Evolutionary conservation across 2,113 vertebrate species (phyloP), one percentile per base, ranked within the genome.

Genomic region (Lontra canadensis): DNA sequence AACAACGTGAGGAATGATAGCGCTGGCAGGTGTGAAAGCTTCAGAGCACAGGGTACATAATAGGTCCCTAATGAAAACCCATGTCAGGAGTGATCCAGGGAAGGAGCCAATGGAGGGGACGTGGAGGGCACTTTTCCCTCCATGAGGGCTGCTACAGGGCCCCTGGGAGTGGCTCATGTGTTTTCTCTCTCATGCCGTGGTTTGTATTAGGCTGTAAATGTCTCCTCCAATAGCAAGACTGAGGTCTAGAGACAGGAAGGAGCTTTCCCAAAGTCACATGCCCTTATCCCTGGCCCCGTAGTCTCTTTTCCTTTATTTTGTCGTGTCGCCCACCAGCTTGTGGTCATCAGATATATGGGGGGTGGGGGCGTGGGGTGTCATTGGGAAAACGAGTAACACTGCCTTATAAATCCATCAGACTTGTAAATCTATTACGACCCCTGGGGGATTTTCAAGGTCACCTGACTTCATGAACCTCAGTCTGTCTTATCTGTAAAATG

Each of bases 331-430:
- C 23, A 25, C 47, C 47, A 74, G 63, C 39, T 52, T 18, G 18
- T 7, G 1, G 0, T 61, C 47, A 44, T 49, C 81, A 65, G 29
- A 79, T 20, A 59, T 63, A 67, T 5, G 1, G 1, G 0, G 10
- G 52, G 10, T 39, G 11, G 5, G 0, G 2, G 29, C 6, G n/a
- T 63, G 44, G 13, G 14, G n/a, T 63, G 15, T 4, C 1, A 0
- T 13, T 69, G 20, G 47, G 36, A 5, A 31, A 26, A 36, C 1
- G 15, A 49, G 2, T 3, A 1, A 18, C n/a, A 7, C 0, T 0
- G 67, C 80, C 10, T 44, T 88, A 71, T 21, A 7, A 20, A 39
- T 47, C 26, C 39, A 7, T 82, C 76, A 36, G 26, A 17, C 23
- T 20, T 42, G 63, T 4, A 12, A 49, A 49, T 49, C 47, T 12